Percentiles rank a stretch among this genome's conserved stretches.
Conservation (phyloP, 2,113 vertebrate genomes). For the Tamias sibiricus region DNA sequence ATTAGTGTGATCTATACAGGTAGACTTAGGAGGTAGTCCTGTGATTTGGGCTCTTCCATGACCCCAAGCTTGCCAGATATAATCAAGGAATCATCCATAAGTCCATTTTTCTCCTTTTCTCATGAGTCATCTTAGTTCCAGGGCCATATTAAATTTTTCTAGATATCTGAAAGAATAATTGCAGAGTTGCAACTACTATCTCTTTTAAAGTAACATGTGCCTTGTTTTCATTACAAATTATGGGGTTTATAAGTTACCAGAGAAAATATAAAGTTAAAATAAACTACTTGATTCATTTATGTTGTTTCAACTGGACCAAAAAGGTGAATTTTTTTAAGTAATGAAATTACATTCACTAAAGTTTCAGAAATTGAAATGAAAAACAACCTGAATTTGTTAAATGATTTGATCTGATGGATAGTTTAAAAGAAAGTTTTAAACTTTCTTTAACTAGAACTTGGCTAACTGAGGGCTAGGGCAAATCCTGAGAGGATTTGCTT, state of each 20-base stretch:
- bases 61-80: constrained; percentile 68
- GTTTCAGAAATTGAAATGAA: constrained; percentile 11
- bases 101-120: constrained; percentile 35
- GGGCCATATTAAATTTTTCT: neutral
- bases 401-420: neutral
- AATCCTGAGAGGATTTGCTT: neutral
- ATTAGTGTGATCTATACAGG: neutral
- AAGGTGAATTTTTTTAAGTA: neutral
- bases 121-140: neutral
- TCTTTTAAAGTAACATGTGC: neutral
- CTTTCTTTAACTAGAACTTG: constrained; percentile 12
- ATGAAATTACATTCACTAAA: constrained; percentile 19
- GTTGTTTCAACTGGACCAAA: neutral
- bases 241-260: neutral
- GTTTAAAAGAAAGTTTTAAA: constrained; percentile 49
- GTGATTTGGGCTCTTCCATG: constrained; percentile 34
- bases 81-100: constrained; percentile 74
- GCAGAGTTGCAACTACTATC: neutral
- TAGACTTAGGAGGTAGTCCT: neutral
- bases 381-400: neutral
- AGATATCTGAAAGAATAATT: neutral
- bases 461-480: neutral
- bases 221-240: constrained; percentile 22
- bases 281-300: neutral
- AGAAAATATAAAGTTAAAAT: neutral